phyloP scores from a whole-genome alignment of 2,797 vertebrate species.

The Argya squamiceps region DNA sequence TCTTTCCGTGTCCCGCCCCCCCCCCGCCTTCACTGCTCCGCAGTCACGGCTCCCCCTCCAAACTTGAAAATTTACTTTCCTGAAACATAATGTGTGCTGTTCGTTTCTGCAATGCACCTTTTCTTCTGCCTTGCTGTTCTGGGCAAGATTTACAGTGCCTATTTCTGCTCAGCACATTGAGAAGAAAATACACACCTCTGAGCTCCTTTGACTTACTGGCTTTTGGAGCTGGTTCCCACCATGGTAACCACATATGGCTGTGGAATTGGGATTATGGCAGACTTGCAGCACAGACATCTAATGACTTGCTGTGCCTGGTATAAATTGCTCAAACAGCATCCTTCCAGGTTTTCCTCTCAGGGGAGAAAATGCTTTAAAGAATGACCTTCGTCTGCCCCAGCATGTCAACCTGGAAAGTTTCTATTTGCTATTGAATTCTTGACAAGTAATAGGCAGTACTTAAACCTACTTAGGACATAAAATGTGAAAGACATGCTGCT shows the following conservation, averaged over 20 bases:
- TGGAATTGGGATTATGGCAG: conserved; percentile 44
- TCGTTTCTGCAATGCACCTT: neutral
- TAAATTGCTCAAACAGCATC: conserved; percentile 72
- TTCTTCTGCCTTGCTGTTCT: neutral
- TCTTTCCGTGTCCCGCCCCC: fast-evolving
- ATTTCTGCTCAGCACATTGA: neutral
- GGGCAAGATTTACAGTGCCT: neutral
- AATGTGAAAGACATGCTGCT: conserved; percentile 10
- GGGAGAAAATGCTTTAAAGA: conserved; percentile 69
- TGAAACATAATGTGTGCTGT: neutral
- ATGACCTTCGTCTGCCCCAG: conserved; percentile 69
- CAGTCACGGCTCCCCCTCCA: neutral
- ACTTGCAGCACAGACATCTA: conserved; percentile 57
- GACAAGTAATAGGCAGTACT: conserved; percentile 69
- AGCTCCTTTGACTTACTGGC: neutral
- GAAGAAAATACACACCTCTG: neutral
- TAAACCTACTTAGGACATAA: conserved; percentile 62
- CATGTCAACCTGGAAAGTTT: conserved; percentile 68
- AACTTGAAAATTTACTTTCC: neutral
- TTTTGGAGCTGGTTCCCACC: conserved; percentile 59
- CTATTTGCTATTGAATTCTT: conserved; percentile 69
- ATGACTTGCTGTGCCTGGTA: conserved; percentile 61
- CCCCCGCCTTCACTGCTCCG: no score
- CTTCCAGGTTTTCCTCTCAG: conserved; percentile 72
- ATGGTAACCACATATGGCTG: conserved; percentile 25